These are phyloP conservation scores for Sphenopsis melanotis DNA, from an alignment of 2,797 vertebrate species.

Conservation along the genomic window DNA sequence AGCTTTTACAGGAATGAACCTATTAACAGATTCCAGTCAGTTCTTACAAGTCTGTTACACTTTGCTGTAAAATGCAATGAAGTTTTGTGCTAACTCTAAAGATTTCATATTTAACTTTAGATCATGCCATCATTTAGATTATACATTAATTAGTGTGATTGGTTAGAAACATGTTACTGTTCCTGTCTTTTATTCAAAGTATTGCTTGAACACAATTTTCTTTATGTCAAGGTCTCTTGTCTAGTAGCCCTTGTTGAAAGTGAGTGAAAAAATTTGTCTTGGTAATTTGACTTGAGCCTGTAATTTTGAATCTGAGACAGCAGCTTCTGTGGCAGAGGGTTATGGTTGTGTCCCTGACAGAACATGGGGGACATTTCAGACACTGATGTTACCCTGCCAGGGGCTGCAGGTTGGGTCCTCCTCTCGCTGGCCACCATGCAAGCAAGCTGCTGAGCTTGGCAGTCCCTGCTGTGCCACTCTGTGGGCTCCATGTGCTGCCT, in stretches of 20 bases:
- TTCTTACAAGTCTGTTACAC: not conserved
- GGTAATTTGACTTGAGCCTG: not conserved
- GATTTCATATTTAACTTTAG: not conserved
- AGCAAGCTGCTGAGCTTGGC: not conserved
- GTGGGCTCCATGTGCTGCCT: fast-evolving
- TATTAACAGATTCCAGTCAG: not conserved
- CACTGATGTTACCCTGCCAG: not conserved
- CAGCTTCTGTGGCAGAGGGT: not conserved
- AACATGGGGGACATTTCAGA: not conserved
- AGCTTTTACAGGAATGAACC: not conserved
- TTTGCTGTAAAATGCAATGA: not conserved
- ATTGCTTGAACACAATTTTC: not conserved
- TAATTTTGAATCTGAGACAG: not conserved
- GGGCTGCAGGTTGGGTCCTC: not conserved
- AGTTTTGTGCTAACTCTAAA: not conserved
- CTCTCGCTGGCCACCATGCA: not conserved
- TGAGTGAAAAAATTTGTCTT: not conserved
- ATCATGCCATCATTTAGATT: not conserved
- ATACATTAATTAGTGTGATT: not conserved
- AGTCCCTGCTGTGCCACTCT: not conserved
- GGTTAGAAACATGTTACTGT: not conserved
- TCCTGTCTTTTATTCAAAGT: not conserved
- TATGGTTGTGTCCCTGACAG: not conserved
- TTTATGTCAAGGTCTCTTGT: not conserved
- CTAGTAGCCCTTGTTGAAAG: not conserved